Evolutionary conservation across 2,113 vertebrate genomes (phyloP).

Genomic region (Forbesichthys papilliferus): DNA sequence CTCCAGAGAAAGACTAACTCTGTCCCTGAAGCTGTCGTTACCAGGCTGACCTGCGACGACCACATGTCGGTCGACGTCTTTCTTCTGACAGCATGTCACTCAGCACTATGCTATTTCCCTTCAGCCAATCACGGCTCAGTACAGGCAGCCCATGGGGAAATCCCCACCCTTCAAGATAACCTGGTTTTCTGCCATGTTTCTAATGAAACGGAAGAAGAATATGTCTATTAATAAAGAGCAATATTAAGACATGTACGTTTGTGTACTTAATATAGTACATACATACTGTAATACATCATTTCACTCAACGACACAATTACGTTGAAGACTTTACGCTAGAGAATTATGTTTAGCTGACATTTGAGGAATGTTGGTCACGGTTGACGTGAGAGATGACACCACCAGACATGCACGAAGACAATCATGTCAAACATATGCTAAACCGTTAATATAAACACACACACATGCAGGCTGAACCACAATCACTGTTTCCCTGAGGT

Average conservation of each 20-base stretch:
- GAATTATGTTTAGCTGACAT: conserved; percentile 14
- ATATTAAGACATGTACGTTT: conserved; percentile 21
- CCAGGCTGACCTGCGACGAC: conserved; percentile 62
- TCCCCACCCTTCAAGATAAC: conserved; percentile 13
- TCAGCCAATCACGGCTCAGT: conserved; percentile 41
- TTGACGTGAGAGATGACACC: background rate
- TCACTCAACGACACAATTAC: conserved; percentile 23
- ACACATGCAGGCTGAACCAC: background rate
- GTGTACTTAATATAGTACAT: conserved; percentile 27
- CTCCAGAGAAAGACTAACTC: conserved; percentile 63
- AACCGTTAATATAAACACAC: background rate
- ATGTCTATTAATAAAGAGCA: conserved; percentile 8
- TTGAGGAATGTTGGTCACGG: background rate
- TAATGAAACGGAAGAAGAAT: conserved; percentile 35
- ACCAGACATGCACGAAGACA: conserved; percentile 8
- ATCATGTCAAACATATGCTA: conserved; percentile 11
- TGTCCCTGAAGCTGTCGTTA: conserved; percentile 61
- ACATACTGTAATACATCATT: conserved; percentile 4
- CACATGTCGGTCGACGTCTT: conserved; percentile 56
- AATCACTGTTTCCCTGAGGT: conserved; percentile 24
- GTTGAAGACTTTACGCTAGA: background rate
- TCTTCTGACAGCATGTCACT: conserved; percentile 58
- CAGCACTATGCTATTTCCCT: conserved; percentile 29
- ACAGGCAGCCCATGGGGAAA: conserved; percentile 18
- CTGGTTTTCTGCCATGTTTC: conserved; percentile 38